A percentile compares a stretch with the other conserved stretches of the same genome.
Evolutionary conservation across 1,140 invertebrate species (phyloP).

Genomic region (Sesamia nonagrioides): DNA sequence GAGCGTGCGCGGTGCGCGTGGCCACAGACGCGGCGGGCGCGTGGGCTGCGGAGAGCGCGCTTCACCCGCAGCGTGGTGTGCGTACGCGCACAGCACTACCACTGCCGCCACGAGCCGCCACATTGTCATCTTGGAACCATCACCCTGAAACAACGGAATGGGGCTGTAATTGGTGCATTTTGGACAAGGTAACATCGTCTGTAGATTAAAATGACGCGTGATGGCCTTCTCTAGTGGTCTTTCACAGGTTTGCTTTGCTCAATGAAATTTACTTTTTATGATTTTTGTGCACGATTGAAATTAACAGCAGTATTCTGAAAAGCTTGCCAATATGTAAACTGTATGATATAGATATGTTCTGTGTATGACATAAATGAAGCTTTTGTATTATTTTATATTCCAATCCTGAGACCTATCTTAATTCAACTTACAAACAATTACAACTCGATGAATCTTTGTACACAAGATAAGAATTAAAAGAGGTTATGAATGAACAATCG

Average conservation of each 20-base stretch:
- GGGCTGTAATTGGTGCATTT: too few relatives aligned
- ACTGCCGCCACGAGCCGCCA: conserved; percentile 67
- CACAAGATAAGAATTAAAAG: background rate
- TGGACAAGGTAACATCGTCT: too few relatives aligned
- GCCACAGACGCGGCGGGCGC: conserved; percentile 72
- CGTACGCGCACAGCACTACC: conserved; percentile 60
- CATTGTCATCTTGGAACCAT: conserved; percentile 80
- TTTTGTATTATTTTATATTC: background rate
- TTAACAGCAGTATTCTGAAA: too few relatives aligned
- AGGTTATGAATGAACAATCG: conserved; percentile 14
- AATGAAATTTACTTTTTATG: too few relatives aligned
- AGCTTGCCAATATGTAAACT: too few relatives aligned
- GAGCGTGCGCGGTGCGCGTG: conserved; percentile 68
- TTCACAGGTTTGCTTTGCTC: too few relatives aligned
- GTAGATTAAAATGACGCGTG: too few relatives aligned
- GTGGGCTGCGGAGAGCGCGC: conserved; percentile 73
- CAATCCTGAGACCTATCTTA: background rate
- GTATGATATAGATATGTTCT: too few relatives aligned
- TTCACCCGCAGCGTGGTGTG: conserved; percentile 65
- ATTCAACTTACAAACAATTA: background rate
- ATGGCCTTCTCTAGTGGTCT: too few relatives aligned
- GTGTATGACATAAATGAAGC: too few relatives aligned
- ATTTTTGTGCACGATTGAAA: too few relatives aligned
- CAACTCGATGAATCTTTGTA: background rate
- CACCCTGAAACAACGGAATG: conserved; percentile 66